Evolutionary conservation across 2,888 invertebrate genomes (phyloP).

Genomic region (Dione vanillae): DNA sequence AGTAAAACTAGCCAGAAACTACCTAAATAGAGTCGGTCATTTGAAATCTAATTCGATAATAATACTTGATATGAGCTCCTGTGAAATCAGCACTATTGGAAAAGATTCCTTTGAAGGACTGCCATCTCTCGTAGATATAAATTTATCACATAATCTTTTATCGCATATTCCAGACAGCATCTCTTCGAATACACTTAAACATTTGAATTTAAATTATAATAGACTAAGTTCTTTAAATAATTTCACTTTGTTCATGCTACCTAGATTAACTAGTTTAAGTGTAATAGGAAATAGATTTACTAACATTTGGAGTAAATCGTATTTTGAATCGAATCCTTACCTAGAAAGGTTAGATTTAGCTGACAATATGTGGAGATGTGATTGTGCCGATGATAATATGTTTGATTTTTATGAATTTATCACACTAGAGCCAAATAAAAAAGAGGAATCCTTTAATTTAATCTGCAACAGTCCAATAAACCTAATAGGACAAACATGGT

Average conservation of each 20-base stretch:
- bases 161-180: conserved; percentile 85
- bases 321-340: conserved; percentile 85
- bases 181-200: conserved; percentile 84
- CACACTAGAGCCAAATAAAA: conserved; percentile 82
- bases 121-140: conserved; percentile 84
- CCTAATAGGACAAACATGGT: conserved; percentile 87
- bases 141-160: conserved; percentile 87
- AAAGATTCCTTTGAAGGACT: conserved; percentile 84
- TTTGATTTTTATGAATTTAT: conserved; percentile 86
- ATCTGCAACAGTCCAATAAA: conserved; percentile 87
- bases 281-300: conserved; percentile 90
- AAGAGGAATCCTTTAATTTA: conserved; percentile 77
- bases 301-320: conserved; percentile 82
- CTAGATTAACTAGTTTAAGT: conserved; percentile 84
- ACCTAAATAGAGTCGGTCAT: conserved; percentile 83
- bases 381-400: conserved; percentile 86
- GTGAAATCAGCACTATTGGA: conserved; percentile 86
- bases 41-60: conserved; percentile 84
- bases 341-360: conserved; percentile 85
- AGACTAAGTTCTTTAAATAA: conserved; percentile 86
- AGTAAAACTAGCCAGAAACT: conserved; percentile 87
- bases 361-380: conserved; percentile 92
- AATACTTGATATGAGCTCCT: conserved; percentile 86
- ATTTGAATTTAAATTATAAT: conserved; percentile 85
- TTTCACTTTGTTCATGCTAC: conserved; percentile 85